Evolutionary conservation across 2,113 vertebrate species (phyloP).

Genomic region (Hyaena hyaena): DNA sequence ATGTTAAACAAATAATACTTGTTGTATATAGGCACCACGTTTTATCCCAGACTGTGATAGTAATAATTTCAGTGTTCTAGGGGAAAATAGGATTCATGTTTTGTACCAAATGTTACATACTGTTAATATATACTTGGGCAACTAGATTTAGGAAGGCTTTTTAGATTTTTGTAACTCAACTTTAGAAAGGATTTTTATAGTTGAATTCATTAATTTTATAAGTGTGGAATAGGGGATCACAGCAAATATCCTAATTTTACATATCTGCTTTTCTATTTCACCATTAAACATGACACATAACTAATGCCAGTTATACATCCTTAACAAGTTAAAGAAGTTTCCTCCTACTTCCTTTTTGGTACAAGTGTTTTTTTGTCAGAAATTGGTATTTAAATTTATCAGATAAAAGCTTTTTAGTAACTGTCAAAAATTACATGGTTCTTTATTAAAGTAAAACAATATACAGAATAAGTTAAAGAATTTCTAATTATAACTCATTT

Average conservation of each 20-base stretch:
- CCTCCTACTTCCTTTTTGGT: not conserved
- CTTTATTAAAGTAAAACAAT: not conserved
- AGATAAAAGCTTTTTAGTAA: not conserved
- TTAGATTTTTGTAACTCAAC: not conserved
- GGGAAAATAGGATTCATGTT: not conserved
- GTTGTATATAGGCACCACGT: not conserved
- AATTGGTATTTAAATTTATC: constrained; percentile 11
- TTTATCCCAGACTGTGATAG: not conserved
- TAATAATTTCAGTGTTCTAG: not conserved
- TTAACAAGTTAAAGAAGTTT: not conserved
- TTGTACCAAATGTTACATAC: not conserved
- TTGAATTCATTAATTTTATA: not conserved
- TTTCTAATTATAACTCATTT: not conserved
- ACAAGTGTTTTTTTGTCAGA: not conserved
- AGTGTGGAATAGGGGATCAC: not conserved
- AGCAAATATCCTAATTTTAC: not conserved
- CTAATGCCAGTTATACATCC: not conserved
- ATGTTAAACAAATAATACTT: not conserved
- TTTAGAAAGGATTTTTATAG: not conserved
- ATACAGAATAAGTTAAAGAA: not conserved
- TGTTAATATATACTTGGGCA: not conserved
- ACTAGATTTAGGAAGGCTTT: not conserved
- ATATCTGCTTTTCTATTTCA: not conserved
- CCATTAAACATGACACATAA: not conserved
- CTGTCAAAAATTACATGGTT: not conserved